These are phyloP conservation scores for Stylophora pistillata DNA, from an alignment of 64 coral and sea anemone species.

Conservation along the genomic window DNA sequence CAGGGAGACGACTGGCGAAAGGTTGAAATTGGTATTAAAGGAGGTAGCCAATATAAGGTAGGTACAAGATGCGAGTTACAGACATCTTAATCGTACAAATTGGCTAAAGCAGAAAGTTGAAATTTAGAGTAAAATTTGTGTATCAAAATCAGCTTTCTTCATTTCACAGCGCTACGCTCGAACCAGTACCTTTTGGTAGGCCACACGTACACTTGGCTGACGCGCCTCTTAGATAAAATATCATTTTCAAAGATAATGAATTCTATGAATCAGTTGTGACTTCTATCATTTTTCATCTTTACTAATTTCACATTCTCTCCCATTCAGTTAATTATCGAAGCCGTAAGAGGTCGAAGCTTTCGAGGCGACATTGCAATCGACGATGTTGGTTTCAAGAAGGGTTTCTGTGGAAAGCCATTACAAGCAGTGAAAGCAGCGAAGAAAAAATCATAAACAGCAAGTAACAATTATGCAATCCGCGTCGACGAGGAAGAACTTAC, in stretches of 20 bases:
- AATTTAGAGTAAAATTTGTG: no score
- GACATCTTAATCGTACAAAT: no score
- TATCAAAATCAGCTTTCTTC: no score
- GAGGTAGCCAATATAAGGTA: constrained; percentile 42
- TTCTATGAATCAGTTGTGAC: neutral
- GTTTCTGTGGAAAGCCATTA: constrained; percentile 3
- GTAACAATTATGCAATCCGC: no score
- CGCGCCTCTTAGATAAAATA: no score
- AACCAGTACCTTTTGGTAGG: no score
- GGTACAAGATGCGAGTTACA: neutral
- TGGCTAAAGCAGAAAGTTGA: no score
- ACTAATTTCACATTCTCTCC: neutral
- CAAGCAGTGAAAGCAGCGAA: no score
- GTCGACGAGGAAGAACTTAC: no score
- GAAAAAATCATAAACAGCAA: no score
- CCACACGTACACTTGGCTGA: no score
- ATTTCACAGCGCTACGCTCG: no score
- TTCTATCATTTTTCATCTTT: neutral
- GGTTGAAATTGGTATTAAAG: constrained; percentile 12
- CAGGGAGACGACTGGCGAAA: constrained; percentile 9
- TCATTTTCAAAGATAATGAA: neutral
- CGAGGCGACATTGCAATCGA: constrained; percentile 56
- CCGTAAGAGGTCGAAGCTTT: constrained; percentile 32
- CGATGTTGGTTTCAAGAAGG: constrained; percentile 8
- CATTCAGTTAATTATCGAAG: constrained; percentile 37